Evolutionary conservation across 2,113 vertebrate species (phyloP).

Genomic region (Hemibagrus wyckioides): DNA sequence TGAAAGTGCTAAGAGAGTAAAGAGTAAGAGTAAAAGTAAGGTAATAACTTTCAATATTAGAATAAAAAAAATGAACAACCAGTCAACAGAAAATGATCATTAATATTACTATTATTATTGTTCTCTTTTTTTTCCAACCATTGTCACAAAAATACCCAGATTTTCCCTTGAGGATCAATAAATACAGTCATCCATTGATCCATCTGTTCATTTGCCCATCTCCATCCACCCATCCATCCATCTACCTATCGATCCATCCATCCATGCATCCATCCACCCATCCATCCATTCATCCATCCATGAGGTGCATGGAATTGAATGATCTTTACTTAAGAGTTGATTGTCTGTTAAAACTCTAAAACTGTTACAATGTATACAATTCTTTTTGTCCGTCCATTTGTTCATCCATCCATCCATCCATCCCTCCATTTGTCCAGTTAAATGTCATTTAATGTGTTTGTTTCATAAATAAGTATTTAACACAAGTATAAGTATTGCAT

Average conservation of each 20-base stretch:
- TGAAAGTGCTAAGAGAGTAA: background rate
- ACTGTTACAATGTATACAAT: no score
- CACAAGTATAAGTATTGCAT: background rate
- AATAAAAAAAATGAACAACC: no score
- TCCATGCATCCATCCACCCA: background rate
- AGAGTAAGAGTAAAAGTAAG: background rate
- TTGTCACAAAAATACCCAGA: background rate
- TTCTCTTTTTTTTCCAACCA: background rate
- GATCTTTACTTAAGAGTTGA: no score
- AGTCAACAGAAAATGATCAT: background rate
- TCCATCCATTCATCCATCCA: background rate
- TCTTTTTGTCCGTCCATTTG: background rate
- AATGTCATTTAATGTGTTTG: background rate
- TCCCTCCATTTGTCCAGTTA: background rate
- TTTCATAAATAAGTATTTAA: no score
- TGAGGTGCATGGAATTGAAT: no score
- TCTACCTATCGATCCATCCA: no score
- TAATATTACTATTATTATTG: background rate
- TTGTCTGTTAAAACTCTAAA: no score
- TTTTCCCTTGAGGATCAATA: background rate
- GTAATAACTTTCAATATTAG: background rate
- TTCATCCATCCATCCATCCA: background rate
- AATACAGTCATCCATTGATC: background rate
- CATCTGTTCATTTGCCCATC: no score
- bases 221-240: background rate